Percentiles rank a stretch among this genome's conserved stretches.
These are phyloP conservation scores for Neria commutata DNA, from an alignment of 2,888 invertebrate species.

Conservation along the genomic window DNA sequence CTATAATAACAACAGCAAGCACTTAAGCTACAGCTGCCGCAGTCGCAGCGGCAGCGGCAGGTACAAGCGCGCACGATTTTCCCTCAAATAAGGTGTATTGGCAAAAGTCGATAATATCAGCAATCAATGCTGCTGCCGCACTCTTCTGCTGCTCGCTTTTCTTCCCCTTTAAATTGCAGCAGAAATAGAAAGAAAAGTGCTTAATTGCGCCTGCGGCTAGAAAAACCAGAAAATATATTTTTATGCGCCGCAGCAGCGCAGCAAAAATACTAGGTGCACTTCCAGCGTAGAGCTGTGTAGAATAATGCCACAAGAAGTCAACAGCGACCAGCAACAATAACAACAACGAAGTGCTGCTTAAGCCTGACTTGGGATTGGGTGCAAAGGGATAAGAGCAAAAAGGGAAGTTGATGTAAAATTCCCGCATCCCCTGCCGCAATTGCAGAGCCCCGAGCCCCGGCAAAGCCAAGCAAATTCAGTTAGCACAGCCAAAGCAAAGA, in stretches of 20 bases:
- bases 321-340: background rate
- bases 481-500: too few relatives aligned
- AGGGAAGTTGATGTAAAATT: too few relatives aligned
- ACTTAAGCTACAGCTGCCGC: background rate
- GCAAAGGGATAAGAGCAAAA: too few relatives aligned
- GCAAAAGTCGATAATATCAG: constrained; percentile 3
- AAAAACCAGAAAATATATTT: constrained; percentile 14
- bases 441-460: too few relatives aligned
- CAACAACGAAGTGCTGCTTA: too few relatives aligned
- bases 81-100: constrained; percentile 4
- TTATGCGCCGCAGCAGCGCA: background rate
- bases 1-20: background rate
- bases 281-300: background rate
- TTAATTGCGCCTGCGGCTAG: constrained; percentile 4
- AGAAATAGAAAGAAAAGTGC: background rate
- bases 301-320: background rate
- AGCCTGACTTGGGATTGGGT: too few relatives aligned
- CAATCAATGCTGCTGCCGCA: constrained; percentile 2
- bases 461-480: too few relatives aligned
- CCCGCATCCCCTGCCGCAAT: too few relatives aligned
- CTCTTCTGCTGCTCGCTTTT: too few relatives aligned
- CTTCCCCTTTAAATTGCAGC: too few relatives aligned
- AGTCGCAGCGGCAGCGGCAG: background rate
- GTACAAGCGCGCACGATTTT: background rate
- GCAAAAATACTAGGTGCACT: background rate